phyloP scores from a whole-genome alignment of 2,797 vertebrate species.

The Euphonia xanthogaster region DNA sequence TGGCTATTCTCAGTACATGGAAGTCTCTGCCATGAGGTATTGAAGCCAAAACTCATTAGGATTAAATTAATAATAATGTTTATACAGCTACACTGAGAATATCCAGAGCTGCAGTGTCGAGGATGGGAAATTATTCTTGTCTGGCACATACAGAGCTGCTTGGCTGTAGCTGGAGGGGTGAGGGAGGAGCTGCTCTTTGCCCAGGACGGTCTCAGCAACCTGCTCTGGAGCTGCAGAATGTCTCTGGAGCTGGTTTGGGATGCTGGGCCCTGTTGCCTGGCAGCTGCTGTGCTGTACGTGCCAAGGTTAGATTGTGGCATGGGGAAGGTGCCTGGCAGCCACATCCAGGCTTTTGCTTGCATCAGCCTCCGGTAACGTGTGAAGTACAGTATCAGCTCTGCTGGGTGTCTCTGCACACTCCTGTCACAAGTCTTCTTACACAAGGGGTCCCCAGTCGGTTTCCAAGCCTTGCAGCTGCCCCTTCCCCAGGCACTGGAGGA shows the following conservation, averaged over 20 bases:
- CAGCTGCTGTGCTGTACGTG: fast-evolving
- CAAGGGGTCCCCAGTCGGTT: not conserved
- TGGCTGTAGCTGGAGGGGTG: not conserved
- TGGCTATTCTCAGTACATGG: not conserved
- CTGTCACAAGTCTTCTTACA: no score
- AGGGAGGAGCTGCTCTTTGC: not conserved
- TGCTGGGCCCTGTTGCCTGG: not conserved
- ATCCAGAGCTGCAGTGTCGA: not conserved
- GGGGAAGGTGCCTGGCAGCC: fast-evolving
- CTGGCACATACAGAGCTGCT: not conserved
- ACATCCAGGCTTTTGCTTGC: not conserved
- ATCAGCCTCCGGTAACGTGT: not conserved
- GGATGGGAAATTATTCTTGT: not conserved
- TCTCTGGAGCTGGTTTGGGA: not conserved
- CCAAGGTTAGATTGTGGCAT: fast-evolving
- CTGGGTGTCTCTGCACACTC: not conserved
- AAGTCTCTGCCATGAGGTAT: not conserved
- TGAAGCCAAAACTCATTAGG: slow-evolving; percentile 31
- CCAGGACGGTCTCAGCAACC: not conserved
- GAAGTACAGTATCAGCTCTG: not conserved
- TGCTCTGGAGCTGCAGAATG: fast-evolving
- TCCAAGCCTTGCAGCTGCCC: not conserved
- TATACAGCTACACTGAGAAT: slow-evolving; percentile 4
- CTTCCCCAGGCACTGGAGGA: fast-evolving
- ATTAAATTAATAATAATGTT: slow-evolving; percentile 25